These are phyloP conservation scores for Cryptus armator DNA, from an alignment of 2,888 invertebrate species.

Conservation along the genomic window DNA sequence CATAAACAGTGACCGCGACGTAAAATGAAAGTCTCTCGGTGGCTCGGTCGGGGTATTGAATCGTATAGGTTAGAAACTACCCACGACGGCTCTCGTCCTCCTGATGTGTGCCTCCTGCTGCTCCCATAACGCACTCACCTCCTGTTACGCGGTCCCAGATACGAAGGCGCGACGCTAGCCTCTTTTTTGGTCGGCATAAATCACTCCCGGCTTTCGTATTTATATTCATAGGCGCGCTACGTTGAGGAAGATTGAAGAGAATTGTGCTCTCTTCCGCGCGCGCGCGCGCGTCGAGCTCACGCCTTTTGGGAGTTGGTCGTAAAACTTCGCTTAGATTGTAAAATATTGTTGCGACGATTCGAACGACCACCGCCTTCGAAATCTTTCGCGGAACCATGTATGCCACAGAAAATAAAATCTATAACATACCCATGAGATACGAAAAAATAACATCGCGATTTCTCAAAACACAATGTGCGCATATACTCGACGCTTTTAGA, in stretches of 20 bases:
- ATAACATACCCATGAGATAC: not conserved
- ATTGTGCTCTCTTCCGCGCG: slow-evolving; percentile 16
- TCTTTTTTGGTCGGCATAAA: slow-evolving; percentile 78
- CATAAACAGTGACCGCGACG: slow-evolving; percentile 83
- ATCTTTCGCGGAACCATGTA: slow-evolving; percentile 26
- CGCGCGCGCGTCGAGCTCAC: slow-evolving; percentile 34
- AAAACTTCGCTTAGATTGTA: slow-evolving; percentile 82
- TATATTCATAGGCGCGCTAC: slow-evolving; percentile 81
- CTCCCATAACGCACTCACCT: slow-evolving; percentile 61
- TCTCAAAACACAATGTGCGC: not conserved
- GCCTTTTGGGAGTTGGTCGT: slow-evolving; percentile 79
- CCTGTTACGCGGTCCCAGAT: slow-evolving; percentile 31
- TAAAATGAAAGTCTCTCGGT: slow-evolving; percentile 74
- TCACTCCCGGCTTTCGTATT: slow-evolving; percentile 81
- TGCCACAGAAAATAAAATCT: not conserved
- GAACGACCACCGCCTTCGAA: slow-evolving; percentile 29
- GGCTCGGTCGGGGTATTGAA: slow-evolving; percentile 75
- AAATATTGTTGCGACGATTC: slow-evolving; percentile 79
- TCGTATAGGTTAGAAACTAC: slow-evolving; percentile 72
- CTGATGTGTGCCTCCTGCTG: slow-evolving; percentile 55
- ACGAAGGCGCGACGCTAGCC: slow-evolving; percentile 38
- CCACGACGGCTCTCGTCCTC: slow-evolving; percentile 56
- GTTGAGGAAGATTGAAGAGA: slow-evolving; percentile 83
- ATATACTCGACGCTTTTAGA: not conserved
- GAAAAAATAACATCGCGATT: not conserved